Base-by-base conservation (phyloP, 2,888 invertebrate genomes). In the Dermolepida albohirtum region DNA sequence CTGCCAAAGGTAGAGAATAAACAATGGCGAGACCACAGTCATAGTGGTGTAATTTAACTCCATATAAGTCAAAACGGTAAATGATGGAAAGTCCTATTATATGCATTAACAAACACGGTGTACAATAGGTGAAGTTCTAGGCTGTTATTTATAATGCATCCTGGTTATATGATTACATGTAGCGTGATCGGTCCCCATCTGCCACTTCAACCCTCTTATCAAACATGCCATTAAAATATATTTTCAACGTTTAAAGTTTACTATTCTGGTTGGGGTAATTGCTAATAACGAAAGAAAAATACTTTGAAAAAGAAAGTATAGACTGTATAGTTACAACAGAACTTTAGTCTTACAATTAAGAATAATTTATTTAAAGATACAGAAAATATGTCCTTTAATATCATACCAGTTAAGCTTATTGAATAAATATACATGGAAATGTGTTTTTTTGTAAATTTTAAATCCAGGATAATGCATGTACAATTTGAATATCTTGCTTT, bases 161-260 rank as follows among this genome's bases (percentile, higher is more conserved):
- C 54, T 49, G 27, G 43, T 51, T 67, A 43, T 34, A 63, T 59
- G 70, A 69, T 71, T 71, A 71, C 49, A 49, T 40, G 40, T 72
- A 59, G 73, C 73, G 72, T 72, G 73, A 72, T 72, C 67, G 55
- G 47, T 16, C 34, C 16, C 66, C 68, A 73, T 71, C 71, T 73
- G 66, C 72, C 71, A 70, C 67, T 71, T 71, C 66, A 65, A 66
- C 65, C n/a, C 69, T 64, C 73, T 73, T 73, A 73, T 73, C 73
- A 63, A 67, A 52, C 68, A 47, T 71, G 67, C 71, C 71, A 72
- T 72, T 72, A 71, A 69, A 67, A 70, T 69, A 71, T 71, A 64
- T 68, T 67, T 71, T 64, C 29, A 16, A 17, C 64, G 47, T 47
- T 59, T 59, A 47, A 44, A 59, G 59, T 59, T 47, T 14, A 12